A percentile compares a stretch with the other conserved stretches of the same genome.
These are phyloP conservation scores for Drosophila dunni DNA, from an alignment of 1,140 invertebrate species.

Conservation along the genomic window DNA sequence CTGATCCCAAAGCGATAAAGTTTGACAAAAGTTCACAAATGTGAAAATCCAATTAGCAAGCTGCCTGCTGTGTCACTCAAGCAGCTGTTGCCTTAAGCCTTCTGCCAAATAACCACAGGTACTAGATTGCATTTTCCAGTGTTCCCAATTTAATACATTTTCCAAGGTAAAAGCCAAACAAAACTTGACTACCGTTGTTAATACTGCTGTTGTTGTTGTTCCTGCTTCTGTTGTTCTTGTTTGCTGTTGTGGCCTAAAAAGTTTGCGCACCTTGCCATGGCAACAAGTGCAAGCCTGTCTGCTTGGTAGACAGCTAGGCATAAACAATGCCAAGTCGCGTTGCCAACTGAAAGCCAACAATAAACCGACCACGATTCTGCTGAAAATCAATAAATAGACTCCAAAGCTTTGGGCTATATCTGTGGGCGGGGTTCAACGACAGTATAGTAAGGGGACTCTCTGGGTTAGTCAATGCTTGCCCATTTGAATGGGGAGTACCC, in stretches of 20 bases:
- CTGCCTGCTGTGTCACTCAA: slow-evolving; percentile 31
- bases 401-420: slow-evolving; percentile 20
- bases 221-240: slow-evolving; percentile 28
- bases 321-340: slow-evolving; percentile 63
- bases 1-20: slow-evolving; percentile 4
- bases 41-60: slow-evolving; percentile 15
- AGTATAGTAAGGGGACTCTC: slow-evolving; percentile 1
- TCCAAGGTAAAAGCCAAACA: slow-evolving; percentile 50
- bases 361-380: slow-evolving; percentile 57
- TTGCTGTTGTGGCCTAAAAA: slow-evolving; percentile 61
- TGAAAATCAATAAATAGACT: slow-evolving; percentile 70
- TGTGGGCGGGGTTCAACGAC: slow-evolving; percentile 20
- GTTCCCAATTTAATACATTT: slow-evolving; percentile 45
- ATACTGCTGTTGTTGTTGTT: slow-evolving; percentile 11
- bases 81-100: slow-evolving; percentile 27
- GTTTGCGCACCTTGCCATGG: slow-evolving; percentile 77
- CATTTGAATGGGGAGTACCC: slow-evolving; percentile 15
- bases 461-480: slow-evolving; percentile 16
- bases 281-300: slow-evolving; percentile 67
- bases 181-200: slow-evolving; percentile 30
- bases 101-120: slow-evolving; percentile 16
- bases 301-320: slow-evolving; percentile 25
- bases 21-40: slow-evolving; percentile 1
- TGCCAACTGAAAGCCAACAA: slow-evolving; percentile 70
- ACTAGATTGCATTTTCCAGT: slow-evolving; percentile 59